phyloP scores from a whole-genome alignment of 2,113 vertebrate species.

The Etheostoma cragini region DNA sequence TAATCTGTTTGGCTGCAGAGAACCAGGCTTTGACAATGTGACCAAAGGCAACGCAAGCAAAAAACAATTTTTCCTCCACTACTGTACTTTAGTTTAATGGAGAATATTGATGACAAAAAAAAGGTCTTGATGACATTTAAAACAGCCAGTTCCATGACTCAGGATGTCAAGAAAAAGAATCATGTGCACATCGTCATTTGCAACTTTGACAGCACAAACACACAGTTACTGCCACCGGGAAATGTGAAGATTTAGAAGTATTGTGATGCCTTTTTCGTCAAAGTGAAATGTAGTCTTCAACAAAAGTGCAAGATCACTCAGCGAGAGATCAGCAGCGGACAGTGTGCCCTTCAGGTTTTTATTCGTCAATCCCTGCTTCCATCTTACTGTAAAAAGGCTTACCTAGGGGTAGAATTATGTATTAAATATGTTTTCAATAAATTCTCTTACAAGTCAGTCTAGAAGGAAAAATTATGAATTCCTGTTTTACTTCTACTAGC shows the following conservation, averaged over 20 bases:
- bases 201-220: conserved; percentile 9
- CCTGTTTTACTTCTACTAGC: background rate
- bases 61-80: conserved; percentile 17
- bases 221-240: background rate
- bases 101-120: conserved; percentile 22
- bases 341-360: background rate
- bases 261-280: conserved; percentile 4
- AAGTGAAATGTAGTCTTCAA: background rate
- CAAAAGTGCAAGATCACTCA: background rate
- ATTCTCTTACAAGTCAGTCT: background rate
- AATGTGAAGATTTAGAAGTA: background rate
- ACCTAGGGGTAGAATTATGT: background rate
- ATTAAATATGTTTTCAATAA: background rate
- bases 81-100: conserved; percentile 24
- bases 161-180: conserved; percentile 15
- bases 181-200: conserved; percentile 1
- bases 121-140: conserved; percentile 45
- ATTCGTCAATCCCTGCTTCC: background rate
- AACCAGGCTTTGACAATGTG: conserved; percentile 27
- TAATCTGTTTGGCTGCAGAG: conserved; percentile 41
- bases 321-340: background rate
- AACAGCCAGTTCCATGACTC: conserved; percentile 20
- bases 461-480: background rate
- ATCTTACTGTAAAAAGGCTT: background rate
- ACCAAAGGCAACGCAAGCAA: conserved; percentile 2